Percentiles rank a stretch among this genome's conserved stretches.
Evolutionary conservation across 2,113 vertebrate species (phyloP).

Genomic region (Spermophilus dauricus): DNA sequence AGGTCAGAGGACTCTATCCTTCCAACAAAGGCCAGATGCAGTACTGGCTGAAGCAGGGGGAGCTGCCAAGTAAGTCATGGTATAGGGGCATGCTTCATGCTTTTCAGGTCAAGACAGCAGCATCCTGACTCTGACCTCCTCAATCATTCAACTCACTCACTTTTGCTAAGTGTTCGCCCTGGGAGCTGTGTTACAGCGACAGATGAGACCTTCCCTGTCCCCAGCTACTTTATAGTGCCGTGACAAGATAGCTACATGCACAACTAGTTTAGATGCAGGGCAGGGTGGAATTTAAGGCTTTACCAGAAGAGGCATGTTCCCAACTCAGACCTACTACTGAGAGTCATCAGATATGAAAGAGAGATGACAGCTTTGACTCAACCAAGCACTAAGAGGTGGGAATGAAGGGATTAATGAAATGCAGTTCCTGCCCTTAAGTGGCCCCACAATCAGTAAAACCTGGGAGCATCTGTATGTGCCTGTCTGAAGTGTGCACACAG

Average conservation of each 20-base stretch:
- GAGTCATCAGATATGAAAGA: not conserved
- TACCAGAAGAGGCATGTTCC: not conserved
- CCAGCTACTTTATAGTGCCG: not conserved
- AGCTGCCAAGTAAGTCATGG: not conserved
- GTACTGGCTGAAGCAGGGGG: not conserved
- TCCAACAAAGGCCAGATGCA: not conserved
- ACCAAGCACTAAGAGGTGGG: not conserved
- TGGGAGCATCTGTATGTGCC: not conserved
- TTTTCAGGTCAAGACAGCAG: not conserved
- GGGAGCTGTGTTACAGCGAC: not conserved
- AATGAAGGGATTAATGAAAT: not conserved
- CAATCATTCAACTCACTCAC: not conserved
- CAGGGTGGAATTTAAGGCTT: not conserved
- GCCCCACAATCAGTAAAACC: accelerated
- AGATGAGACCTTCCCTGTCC: not conserved
- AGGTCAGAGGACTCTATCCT: not conserved
- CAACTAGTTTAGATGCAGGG: not conserved
- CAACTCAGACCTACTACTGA: not conserved
- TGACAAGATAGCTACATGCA: not conserved
- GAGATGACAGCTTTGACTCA: not conserved
- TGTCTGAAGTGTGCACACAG: not conserved
- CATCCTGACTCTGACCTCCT: not conserved
- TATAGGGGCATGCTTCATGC: not conserved
- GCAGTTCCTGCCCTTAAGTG: not conserved
- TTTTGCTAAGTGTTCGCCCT: accelerated